Base-by-base conservation (phyloP, 2,888 invertebrate species). In the Sclerodermus sp. region DNA sequence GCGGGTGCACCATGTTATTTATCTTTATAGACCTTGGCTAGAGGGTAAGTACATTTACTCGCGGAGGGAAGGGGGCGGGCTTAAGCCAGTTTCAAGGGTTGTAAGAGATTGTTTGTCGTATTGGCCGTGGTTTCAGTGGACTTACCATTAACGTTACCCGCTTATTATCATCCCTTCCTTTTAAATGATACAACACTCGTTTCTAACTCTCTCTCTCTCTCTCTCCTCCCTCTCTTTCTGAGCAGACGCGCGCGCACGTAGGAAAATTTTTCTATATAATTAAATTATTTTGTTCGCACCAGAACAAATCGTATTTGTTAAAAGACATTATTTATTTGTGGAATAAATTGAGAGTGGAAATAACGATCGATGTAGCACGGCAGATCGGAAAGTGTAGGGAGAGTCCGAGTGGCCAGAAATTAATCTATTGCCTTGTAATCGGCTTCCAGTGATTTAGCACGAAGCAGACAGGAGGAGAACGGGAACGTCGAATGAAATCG, bases 11-110 rank as follows among this genome's bases (percentile, higher is more conserved):
- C 66, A 63, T 68, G 71, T 74, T 77, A 77, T 77, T 77, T 76
- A 77, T 77, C 76, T 77, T 76, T 75, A 76, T 76, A 72, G 76
- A 76, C 73, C 74, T 70, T 68, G 74, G 76, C 71, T 74, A 77
- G 76, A 76, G 77, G 77, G 76, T 77, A 77, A 76, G 76, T 75
- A 76, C 71, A 77, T 73, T 76, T 74, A 70, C 68, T 65, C 58
- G 52, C 40, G 53, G 47, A 53, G 55, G 49, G 47, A 57, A 62
- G 56, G 68, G 66, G 66, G 58, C 63, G 56, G 62, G 62, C 66
- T 70, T 72, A 74, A 75, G 73, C 72, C 68, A 64, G 45, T 55
- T 43, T 63, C 58, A 60, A 67, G 62, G 73, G 68, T 65, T 68
- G 71, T 74, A 74, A 74, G 73, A 74, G 74, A 76, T 76, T 76